phyloP scores from a whole-genome alignment of 2,113 vertebrate genomes.

The Gasterosteus aculeatus region DNA sequence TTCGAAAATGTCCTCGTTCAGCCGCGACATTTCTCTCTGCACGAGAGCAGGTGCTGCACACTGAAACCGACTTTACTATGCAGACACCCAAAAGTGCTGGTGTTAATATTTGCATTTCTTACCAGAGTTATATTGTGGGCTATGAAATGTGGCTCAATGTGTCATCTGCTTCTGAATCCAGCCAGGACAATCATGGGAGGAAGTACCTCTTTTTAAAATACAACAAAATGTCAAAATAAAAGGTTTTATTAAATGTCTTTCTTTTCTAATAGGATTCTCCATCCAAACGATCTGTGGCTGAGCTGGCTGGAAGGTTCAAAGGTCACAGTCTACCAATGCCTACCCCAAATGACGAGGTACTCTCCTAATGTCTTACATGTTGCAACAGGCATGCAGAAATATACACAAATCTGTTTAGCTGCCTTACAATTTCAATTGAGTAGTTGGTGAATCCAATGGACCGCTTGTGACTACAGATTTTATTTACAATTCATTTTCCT shows the following conservation, averaged over 20 bases:
- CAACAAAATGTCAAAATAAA: not conserved
- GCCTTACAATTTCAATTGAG: not conserved
- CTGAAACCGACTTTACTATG: not conserved
- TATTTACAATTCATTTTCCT: not conserved
- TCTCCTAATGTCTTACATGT: not conserved
- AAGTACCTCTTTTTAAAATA: not conserved
- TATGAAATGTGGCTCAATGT: not conserved
- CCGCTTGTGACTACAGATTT: not conserved
- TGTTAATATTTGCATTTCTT: not conserved
- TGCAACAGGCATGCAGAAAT: not conserved
- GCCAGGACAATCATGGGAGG: not conserved
- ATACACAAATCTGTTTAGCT: not conserved
- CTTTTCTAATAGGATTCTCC: slow-evolving; percentile 68
- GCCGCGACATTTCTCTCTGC: not conserved
- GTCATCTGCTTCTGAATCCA: not conserved
- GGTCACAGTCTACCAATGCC: slow-evolving; percentile 71
- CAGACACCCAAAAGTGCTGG: not conserved
- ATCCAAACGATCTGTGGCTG: slow-evolving; percentile 79
- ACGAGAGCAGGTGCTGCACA: not conserved
- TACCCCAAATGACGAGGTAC: slow-evolving; percentile 66
- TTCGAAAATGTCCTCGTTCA: not conserved
- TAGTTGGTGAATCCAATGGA: not conserved
- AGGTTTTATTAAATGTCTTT: slow-evolving; percentile 3
- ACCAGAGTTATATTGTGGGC: not conserved
- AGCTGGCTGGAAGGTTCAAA: slow-evolving; percentile 80